A percentile compares a stretch with the other conserved stretches of the same genome.
Evolutionary conservation across 2,888 invertebrate species (phyloP).

Genomic region (Acronicta alni): DNA sequence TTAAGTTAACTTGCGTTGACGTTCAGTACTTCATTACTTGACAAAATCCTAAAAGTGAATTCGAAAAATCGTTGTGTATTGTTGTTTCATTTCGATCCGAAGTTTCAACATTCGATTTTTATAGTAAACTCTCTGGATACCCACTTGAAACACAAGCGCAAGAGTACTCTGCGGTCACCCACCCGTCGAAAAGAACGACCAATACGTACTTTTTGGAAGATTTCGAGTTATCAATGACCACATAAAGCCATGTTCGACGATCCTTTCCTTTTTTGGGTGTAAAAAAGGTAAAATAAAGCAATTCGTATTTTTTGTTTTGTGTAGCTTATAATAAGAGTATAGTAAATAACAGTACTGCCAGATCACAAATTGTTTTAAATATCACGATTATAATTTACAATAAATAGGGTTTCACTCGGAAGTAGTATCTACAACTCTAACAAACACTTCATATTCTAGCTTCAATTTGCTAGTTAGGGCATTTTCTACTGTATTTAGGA

Average conservation of each 20-base stretch:
- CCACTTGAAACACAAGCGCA: no score
- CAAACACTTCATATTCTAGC: slow-evolving; percentile 82
- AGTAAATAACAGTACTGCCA: slow-evolving; percentile 44
- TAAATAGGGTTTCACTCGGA: slow-evolving; percentile 55
- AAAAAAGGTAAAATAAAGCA: slow-evolving; percentile 24
- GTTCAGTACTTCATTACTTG: no score
- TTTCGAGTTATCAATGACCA: background rate
- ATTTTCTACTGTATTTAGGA: slow-evolving; percentile 68
- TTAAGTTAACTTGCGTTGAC: no score
- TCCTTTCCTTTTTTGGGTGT: background rate
- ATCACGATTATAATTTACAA: slow-evolving; percentile 37
- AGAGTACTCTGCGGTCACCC: slow-evolving; percentile 7
- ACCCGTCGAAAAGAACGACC: background rate
- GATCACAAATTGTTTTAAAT: slow-evolving; percentile 46
- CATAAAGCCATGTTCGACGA: background rate
- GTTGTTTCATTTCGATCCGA: no score
- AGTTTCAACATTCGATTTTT: no score
- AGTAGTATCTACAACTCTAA: slow-evolving; percentile 74
- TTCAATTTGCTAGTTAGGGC: slow-evolving; percentile 75
- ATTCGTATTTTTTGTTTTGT: slow-evolving; percentile 10
- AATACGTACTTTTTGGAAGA: background rate
- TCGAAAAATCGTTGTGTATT: no score
- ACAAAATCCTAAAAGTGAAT: no score
- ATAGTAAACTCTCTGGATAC: no score
- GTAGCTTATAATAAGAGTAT: slow-evolving; percentile 38